Base-by-base conservation (phyloP, 2,888 invertebrate genomes). In the Eupithecia exiguata region DNA sequence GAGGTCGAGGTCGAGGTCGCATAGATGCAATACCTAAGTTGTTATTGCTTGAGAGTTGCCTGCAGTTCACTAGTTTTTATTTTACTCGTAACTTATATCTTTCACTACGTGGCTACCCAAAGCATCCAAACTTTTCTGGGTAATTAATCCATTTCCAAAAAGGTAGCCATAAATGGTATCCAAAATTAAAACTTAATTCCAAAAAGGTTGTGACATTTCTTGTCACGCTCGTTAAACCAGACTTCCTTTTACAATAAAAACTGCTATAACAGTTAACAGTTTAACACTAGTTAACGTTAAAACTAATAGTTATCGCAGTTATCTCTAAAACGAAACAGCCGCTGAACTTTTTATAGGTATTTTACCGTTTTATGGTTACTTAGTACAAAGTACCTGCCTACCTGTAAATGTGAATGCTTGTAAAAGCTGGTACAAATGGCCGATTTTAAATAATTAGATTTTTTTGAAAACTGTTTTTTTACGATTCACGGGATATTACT, bases 241-340 rank as follows among this genome's bases (percentile, higher is more conserved):
- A 87, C 89, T 89, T 91, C 91, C 91, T 84, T 84, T 84, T 82
- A 86, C 84, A 88, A 84, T 87, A 88, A 88, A 87, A 87, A 83
- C 81, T n/a, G 68, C 70, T 72, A 75, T 84, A 86, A 84, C 80
- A 78, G 85, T 84, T 90, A 88, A 89, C 87, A 85, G 85, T 83
- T 79, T 82, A 83, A 84, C 86, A 86, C 85, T 86, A 83, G 87
- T 90, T 88, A 86, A 79, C 81, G 83, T 83, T 83, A 81, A 82
- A 82, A 83, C 84, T 89, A 88, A 90, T 90, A 87, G 90, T 89
- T 88, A 86, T 82, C 82, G 82, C 85, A 82, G 84, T 85, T 84
- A 86, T 81, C 81, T 81, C 80, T 80, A 84, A 86, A 88, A 87
- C 84, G 85, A 83, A 80, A 76, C 74, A 75, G 79, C 80, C 75